Evolutionary conservation across 2,113 vertebrate species (phyloP).

Genomic region (Hylia prasina): DNA sequence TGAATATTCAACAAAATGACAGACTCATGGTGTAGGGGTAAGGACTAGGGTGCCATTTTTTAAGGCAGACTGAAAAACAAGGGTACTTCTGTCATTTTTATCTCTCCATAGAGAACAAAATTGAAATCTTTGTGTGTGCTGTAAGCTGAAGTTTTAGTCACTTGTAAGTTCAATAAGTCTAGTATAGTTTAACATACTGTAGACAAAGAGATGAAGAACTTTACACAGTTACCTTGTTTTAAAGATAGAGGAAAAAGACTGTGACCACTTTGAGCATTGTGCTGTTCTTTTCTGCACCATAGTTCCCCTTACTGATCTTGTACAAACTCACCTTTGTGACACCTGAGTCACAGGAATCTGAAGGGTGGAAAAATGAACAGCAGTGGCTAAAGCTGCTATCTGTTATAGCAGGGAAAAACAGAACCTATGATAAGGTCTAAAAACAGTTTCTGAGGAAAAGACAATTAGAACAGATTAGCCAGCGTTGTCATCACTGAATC

Average conservation of each 20-base stretch:
- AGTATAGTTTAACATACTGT: background rate
- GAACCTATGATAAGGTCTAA: background rate
- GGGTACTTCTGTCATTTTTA: background rate
- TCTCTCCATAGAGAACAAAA: background rate
- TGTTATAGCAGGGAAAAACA: background rate
- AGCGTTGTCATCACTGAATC: background rate
- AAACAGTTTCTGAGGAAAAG: background rate
- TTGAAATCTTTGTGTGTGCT: background rate
- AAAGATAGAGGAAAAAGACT: background rate
- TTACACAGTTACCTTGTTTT: background rate
- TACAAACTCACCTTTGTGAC: background rate
- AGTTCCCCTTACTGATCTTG: background rate
- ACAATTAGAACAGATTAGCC: background rate
- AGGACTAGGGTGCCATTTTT: background rate
- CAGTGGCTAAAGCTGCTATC: background rate
- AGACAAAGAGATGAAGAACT: background rate
- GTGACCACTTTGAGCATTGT: background rate
- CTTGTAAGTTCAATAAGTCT: background rate
- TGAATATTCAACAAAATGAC: background rate
- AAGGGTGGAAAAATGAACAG: background rate
- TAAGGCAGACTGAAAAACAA: background rate
- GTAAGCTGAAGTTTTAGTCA: background rate
- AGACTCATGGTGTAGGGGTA: background rate
- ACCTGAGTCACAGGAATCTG: background rate
- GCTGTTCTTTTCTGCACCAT: background rate